These are phyloP conservation scores for Mustela nigripes DNA, from an alignment of 2,113 vertebrate species.

Conservation along the genomic window DNA sequence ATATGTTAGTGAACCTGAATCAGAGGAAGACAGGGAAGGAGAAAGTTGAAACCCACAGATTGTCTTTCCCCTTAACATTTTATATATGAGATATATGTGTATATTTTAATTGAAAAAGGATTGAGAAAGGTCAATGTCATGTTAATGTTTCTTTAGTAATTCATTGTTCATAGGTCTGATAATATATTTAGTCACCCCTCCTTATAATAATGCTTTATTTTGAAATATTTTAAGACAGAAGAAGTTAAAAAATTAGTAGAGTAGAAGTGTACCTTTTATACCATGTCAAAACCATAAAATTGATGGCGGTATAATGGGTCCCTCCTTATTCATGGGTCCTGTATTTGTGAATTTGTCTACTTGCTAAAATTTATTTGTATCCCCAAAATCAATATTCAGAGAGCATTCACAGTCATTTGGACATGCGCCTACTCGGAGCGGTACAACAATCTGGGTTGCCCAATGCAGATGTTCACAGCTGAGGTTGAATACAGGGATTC, in stretches of 20 bases:
- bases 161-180: neutral
- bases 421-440: neutral
- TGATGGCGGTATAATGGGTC: neutral
- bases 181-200: neutral
- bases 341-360: neutral
- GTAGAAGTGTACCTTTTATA: neutral
- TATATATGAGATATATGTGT: neutral
- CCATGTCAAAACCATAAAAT: neutral
- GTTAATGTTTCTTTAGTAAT: neutral
- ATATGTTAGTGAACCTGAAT: neutral
- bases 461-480: neutral
- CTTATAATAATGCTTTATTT: neutral
- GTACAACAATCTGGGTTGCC: neutral
- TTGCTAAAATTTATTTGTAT: neutral
- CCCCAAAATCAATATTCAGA: neutral
- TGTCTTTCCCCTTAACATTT: neutral
- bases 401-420: neutral
- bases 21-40: neutral
- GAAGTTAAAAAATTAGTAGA: neutral
- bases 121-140: neutral
- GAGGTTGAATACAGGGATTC: neutral
- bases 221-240: neutral
- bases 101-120: neutral
- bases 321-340: neutral
- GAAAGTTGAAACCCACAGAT: neutral